A percentile compares a stretch with the other conserved stretches of the same genome.
Conservation (phyloP, 1,140 invertebrate genomes). For the Ceratoteleas bidentatus region DNA sequence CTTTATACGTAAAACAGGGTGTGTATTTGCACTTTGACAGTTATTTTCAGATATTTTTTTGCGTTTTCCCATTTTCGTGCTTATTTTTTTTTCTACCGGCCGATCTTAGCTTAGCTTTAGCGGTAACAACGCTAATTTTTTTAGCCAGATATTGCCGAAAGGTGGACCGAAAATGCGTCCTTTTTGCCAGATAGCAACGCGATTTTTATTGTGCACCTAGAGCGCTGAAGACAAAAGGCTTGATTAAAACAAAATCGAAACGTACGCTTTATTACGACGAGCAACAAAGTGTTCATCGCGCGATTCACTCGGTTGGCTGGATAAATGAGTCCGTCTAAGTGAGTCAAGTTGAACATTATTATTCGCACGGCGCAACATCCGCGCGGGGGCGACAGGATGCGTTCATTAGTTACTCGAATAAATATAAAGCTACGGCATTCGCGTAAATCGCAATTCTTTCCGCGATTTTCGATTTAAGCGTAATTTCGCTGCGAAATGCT, state of each 20-base stretch:
- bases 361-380: constrained; percentile 39
- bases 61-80: too few species aligned
- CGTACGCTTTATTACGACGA: constrained; percentile 48
- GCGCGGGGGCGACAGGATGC: too few species aligned
- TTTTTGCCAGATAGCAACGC: too few species aligned
- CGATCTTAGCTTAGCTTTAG: too few species aligned
- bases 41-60: too few species aligned
- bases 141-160: too few species aligned
- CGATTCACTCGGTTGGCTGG: constrained; percentile 20
- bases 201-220: too few species aligned
- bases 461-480: constrained; percentile 13
- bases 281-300: constrained; percentile 49
- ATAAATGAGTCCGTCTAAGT: constrained; percentile 49
- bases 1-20: too few species aligned
- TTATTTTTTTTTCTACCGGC: too few species aligned
- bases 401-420: constrained; percentile 32
- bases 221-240: constrained; percentile 43
- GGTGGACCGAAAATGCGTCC: too few species aligned
- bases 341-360: constrained; percentile 44
- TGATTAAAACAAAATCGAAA: constrained; percentile 54
- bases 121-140: too few species aligned
- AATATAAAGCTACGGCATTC: constrained; percentile 19
- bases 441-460: constrained; percentile 16
- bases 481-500: constrained; percentile 27
- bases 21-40: too few species aligned